Evolutionary conservation across 2,888 invertebrate genomes (phyloP).

Genomic region (Cheiracanthium punctorium): DNA sequence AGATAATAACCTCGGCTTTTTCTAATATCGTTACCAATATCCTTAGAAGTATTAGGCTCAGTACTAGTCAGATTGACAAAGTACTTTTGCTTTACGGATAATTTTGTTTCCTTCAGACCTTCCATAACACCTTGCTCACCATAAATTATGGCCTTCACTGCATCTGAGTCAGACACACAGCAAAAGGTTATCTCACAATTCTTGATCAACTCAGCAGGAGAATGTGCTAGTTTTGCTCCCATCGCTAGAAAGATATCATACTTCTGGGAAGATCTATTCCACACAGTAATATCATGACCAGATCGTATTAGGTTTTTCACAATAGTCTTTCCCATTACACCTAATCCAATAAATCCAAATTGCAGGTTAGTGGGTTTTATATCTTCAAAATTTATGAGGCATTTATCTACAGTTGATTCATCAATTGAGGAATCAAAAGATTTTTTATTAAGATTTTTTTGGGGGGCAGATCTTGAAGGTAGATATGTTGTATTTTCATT

Average conservation of each 20-base stretch:
- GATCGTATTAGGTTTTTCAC: constrained; percentile 95
- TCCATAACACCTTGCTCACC: constrained; percentile 95
- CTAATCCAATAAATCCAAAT: constrained; percentile 96
- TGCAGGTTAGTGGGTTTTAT: constrained; percentile 89
- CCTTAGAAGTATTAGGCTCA: constrained; percentile 93
- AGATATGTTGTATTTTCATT: no score
- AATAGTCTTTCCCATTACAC: constrained; percentile 95
- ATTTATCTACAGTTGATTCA: no score
- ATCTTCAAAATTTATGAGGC: no score
- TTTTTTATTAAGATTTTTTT: no score
- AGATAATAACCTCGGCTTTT: constrained; percentile 90
- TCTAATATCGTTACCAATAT: constrained; percentile 83
- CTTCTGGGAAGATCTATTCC: constrained; percentile 94
- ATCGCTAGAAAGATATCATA: constrained; percentile 84
- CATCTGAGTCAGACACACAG: constrained; percentile 94
- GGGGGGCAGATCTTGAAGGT: no score
- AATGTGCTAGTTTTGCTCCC: constrained; percentile 83
- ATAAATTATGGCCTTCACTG: constrained; percentile 96
- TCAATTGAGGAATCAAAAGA: no score
- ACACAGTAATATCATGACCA: constrained; percentile 90
- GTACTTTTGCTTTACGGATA: constrained; percentile 84
- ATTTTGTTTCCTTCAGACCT: constrained; percentile 83
- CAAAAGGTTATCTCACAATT: constrained; percentile 95
- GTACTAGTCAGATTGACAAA: constrained; percentile 98
- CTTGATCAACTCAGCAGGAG: constrained; percentile 93